Evolutionary conservation across 1,140 invertebrate genomes (phyloP).

Genomic region (Drosophila oshimai): DNA sequence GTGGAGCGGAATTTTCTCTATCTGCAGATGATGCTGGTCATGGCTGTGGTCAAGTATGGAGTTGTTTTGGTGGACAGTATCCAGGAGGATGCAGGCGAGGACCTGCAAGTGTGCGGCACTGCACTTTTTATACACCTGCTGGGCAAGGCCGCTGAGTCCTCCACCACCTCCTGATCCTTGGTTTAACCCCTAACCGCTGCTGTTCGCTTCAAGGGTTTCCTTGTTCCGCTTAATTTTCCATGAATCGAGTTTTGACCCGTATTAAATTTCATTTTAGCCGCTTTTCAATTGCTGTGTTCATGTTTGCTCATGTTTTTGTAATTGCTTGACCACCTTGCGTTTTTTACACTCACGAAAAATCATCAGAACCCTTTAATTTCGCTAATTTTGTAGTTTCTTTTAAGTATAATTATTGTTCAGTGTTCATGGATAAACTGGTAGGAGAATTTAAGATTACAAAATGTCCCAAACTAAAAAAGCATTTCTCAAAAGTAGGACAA

Average conservation of each 20-base stretch:
- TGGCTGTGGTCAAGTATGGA: slow-evolving; percentile 44
- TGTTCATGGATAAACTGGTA: no score
- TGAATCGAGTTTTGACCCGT: slow-evolving; percentile 39
- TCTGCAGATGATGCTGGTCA: slow-evolving; percentile 50
- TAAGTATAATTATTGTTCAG: no score
- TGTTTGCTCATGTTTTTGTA: slow-evolving; percentile 77
- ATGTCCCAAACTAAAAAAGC: neutral
- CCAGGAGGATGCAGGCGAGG: slow-evolving; percentile 44
- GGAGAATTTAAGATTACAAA: no score
- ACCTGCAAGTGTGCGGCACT: slow-evolving; percentile 52
- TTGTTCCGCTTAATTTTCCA: slow-evolving; percentile 33
- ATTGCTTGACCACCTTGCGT: slow-evolving; percentile 41
- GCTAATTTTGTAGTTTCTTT: no score
- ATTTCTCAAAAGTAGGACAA: no score
- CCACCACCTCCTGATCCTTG: neutral
- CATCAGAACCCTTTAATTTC: no score
- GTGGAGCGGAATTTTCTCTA: slow-evolving; percentile 51
- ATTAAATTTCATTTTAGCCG: slow-evolving; percentile 59
- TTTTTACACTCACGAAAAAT: slow-evolving; percentile 2
- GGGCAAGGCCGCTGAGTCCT: slow-evolving; percentile 3
- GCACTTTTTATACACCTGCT: slow-evolving; percentile 50
- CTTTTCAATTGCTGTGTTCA: slow-evolving; percentile 69
- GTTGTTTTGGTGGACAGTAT: slow-evolving; percentile 46
- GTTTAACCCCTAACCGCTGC: slow-evolving; percentile 6
- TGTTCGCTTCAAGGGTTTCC: slow-evolving; percentile 51